phyloP scores from a whole-genome alignment of 35 echinoderm and acorn worm species.

The Apostichopus japonicus region DNA sequence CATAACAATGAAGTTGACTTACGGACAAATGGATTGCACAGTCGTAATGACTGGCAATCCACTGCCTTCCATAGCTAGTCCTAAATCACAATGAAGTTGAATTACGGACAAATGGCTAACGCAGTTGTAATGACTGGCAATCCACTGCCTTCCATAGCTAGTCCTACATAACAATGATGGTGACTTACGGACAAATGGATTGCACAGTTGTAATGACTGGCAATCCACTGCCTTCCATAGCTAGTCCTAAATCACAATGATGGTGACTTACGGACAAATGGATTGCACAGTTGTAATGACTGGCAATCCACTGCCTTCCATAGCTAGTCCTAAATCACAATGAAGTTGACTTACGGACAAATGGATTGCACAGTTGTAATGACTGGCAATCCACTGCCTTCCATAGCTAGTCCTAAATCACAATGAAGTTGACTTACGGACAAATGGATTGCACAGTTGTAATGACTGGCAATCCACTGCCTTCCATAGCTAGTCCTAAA shows the following conservation, averaged over 20 bases:
- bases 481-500: slow-evolving; percentile 68
- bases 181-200: slow-evolving; percentile 90
- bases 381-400: slow-evolving; percentile 76
- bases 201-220: slow-evolving; percentile 72
- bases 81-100: too few species aligned
- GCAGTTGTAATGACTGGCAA: slow-evolving; percentile 74
- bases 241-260: too few species aligned
- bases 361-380: slow-evolving; percentile 77
- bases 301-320: slow-evolving; percentile 77
- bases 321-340: slow-evolving; percentile 78
- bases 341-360: too few species aligned
- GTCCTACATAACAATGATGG: too few species aligned
- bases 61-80: slow-evolving; percentile 68
- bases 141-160: slow-evolving; percentile 72
- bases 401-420: slow-evolving; percentile 74
- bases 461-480: slow-evolving; percentile 79
- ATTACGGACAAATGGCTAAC: slow-evolving; percentile 88
- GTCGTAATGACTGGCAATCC: slow-evolving; percentile 77
- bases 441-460: slow-evolving; percentile 78
- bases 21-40: slow-evolving; percentile 86
- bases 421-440: too few species aligned
- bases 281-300: slow-evolving; percentile 67
- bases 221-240: slow-evolving; percentile 67
- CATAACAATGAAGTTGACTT: too few species aligned
- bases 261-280: too few species aligned